phyloP scores from a whole-genome alignment of 2,797 vertebrate species.

The Echiichthys vipera region DNA sequence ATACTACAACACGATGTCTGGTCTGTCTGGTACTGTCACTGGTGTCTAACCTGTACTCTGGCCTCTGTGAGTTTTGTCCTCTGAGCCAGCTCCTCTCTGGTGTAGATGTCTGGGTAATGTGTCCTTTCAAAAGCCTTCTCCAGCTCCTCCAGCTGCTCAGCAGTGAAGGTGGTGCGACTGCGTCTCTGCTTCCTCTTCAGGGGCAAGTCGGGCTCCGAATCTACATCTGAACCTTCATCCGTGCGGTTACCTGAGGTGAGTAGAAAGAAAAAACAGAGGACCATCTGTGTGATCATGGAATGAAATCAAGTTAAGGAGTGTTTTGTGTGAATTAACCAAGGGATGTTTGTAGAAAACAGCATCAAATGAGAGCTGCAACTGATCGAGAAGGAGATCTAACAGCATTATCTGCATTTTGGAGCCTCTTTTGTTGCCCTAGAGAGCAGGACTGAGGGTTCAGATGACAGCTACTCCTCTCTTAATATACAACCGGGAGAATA shows the following conservation, averaged over 20 bases:
- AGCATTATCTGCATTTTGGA: conserved; percentile 57
- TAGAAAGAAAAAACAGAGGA: conserved; percentile 38
- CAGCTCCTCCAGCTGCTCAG: conserved; percentile 98
- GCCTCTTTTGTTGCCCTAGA: conserved; percentile 59
- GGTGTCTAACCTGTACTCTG: conserved; percentile 91
- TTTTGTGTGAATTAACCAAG: conserved; percentile 38
- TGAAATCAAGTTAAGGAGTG: conserved; percentile 19
- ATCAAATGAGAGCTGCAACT: conserved; percentile 42
- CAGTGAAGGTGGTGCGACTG: conserved; percentile 98
- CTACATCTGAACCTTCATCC: conserved; percentile 95
- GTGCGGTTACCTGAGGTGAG: conserved; percentile 89
- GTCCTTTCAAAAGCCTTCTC: conserved; percentile 99
- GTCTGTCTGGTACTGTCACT: not conserved
- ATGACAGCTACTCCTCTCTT: conserved; percentile 78
- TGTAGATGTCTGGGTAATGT: conserved; percentile 99
- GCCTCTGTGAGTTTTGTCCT: conserved; percentile 98
- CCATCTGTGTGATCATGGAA: conserved; percentile 52
- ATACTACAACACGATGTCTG: not conserved
- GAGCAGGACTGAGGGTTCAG: conserved; percentile 63
- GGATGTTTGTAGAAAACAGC: conserved; percentile 37
- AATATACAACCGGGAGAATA: conserved; percentile 78
- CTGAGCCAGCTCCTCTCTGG: conserved; percentile 96
- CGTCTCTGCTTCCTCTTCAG: conserved; percentile 98
- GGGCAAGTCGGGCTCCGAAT: conserved; percentile 96
- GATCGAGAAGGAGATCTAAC: conserved; percentile 31